These are phyloP conservation scores for Helicoverpa armigera DNA, from an alignment of 1,140 invertebrate genomes.

Conservation along the genomic window DNA sequence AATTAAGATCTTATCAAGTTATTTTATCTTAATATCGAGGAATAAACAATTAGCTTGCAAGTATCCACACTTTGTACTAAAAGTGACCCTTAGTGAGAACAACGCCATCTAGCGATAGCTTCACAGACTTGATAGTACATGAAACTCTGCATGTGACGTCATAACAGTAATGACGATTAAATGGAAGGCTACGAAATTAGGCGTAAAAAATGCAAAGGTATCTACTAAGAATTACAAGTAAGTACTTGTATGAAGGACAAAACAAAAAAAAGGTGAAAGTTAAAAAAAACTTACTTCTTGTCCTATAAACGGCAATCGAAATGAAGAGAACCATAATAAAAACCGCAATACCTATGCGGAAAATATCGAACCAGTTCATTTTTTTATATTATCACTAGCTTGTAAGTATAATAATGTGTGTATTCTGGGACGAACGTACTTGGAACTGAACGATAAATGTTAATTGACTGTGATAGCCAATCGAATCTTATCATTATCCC, in stretches of 20 bases:
- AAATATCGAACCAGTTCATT: background rate
- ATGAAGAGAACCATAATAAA: background rate
- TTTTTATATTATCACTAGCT: background rate
- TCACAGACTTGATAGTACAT: background rate
- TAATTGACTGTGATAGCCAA: background rate
- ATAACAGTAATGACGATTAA: background rate
- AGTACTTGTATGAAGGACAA: too few species aligned
- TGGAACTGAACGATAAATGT: background rate
- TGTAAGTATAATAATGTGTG: background rate
- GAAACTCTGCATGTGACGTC: background rate
- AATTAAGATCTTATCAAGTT: background rate
- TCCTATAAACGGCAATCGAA: background rate
- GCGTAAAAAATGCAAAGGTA: too few species aligned
- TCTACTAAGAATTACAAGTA: too few species aligned
- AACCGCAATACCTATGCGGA: background rate
- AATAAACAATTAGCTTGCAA: constrained; percentile 9
- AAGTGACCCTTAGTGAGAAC: background rate
- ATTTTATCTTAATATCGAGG: background rate
- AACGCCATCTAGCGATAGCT: constrained; percentile 7
- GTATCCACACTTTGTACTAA: background rate
- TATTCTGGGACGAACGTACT: background rate
- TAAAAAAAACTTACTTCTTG: background rate
- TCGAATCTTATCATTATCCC: constrained; percentile 19
- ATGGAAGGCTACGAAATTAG: too few species aligned
- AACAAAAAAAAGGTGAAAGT: too few species aligned